Base-by-base conservation (phyloP, 1,140 invertebrate species). In the Achroia grisella region DNA sequence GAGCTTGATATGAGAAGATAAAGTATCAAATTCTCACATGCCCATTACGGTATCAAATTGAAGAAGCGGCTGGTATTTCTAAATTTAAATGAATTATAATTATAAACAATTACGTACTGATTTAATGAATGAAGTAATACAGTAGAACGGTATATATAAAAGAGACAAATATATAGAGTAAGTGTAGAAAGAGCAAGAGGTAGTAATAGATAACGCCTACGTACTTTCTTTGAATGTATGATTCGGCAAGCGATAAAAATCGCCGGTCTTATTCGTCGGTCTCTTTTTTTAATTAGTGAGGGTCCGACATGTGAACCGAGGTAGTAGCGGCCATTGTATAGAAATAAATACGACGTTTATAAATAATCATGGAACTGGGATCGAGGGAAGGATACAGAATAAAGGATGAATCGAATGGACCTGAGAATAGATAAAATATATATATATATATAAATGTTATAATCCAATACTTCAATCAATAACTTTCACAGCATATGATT, bases 231-330 rank as follows among this genome's bases (percentile, higher is more conserved):
- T 61, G 58, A 61, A 53, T 69, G 65, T 71, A 72, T 62, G 73
- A 81, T 81, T 84, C 77, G 80, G 74, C 72, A 62, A 71, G 70
- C 67, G 80, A 84, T 84, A 79, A 78, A 80, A 82, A 84, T 84
- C 80, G 76, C 68, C 60, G 74, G 78, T 82, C 70, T 82, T 77
- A 82, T 84, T 84, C 78, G 80, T 84, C 71, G 60, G 72, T 66
- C 62, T 82, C 17, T n/a, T 81, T 79, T 80, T 84, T 81, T 85
- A 85, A 85, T 85, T 85, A 82, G 71, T 75, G 67, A 77, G 76
- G 73, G 71, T 68, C 66, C 47, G 53, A 58, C 71, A 77, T 85
- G 80, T 76, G 80, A 82, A 82, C 64, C 60, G 62, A 71, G 62
- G 62, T 73, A 67, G 69, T 50, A 57, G 44, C 59, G 53, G 66